A percentile compares a stretch with the other conserved stretches of the same genome.
Conservation (phyloP, 2,113 vertebrate species). For the Neolamprologus caudopunctatus region DNA sequence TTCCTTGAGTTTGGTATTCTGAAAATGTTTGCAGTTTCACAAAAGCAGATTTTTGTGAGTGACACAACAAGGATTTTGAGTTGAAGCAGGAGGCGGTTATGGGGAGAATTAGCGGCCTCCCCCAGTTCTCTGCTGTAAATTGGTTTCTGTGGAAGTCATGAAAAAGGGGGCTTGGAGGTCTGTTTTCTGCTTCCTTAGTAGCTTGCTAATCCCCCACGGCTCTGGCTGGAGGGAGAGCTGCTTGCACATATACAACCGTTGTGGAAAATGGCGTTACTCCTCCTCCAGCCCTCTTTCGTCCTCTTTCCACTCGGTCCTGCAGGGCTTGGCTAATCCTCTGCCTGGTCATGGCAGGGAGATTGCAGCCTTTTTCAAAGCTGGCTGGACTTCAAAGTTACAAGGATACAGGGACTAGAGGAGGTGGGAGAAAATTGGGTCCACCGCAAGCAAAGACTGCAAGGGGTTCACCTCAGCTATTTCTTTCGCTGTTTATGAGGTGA, state of each 20-base stretch:
- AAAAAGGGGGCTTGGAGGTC: slow-evolving; percentile 11
- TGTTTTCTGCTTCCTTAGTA: slow-evolving; percentile 49
- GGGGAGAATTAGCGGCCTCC: slow-evolving; percentile 5
- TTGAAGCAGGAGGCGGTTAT: slow-evolving; percentile 21
- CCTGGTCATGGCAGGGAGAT: slow-evolving; percentile 55
- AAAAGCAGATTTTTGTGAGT: slow-evolving; percentile 5
- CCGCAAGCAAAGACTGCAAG: not conserved
- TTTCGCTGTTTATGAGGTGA: not conserved
- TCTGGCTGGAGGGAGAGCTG: slow-evolving; percentile 27
- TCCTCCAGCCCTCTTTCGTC: slow-evolving; percentile 29
- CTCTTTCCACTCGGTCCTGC: slow-evolving; percentile 42
- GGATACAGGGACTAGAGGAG: slow-evolving; percentile 37
- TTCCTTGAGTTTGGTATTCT: not conserved
- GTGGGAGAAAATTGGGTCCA: slow-evolving; percentile 43
- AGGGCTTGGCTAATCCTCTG: slow-evolving; percentile 60
- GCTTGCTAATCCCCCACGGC: slow-evolving; percentile 61
- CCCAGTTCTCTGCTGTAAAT: slow-evolving; percentile 45
- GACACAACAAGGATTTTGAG: slow-evolving; percentile 21
- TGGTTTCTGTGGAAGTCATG: slow-evolving; percentile 48
- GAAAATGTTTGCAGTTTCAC: not conserved
- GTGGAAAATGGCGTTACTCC: slow-evolving; percentile 31
- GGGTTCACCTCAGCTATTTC: slow-evolving; percentile 17
- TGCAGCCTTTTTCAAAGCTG: slow-evolving; percentile 59
- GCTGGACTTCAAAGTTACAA: slow-evolving; percentile 67
- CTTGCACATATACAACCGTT: slow-evolving; percentile 14